phyloP scores from a whole-genome alignment of 2,888 invertebrate genomes.

The Lampropteryx suffumata region DNA sequence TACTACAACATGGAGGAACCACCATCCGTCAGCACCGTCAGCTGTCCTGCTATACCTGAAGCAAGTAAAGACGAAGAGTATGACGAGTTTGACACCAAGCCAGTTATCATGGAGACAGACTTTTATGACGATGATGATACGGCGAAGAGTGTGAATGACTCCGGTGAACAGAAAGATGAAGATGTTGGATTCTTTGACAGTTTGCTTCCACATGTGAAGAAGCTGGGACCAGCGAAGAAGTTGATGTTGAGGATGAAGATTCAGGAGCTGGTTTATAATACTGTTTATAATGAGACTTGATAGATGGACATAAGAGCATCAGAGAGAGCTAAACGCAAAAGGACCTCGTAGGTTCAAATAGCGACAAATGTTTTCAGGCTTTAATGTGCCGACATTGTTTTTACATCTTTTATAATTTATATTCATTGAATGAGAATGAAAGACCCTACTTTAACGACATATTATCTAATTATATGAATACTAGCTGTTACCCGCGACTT shows the following conservation, averaged over 20 bases:
- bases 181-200: slow-evolving; percentile 77
- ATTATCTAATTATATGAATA: too few species aligned
- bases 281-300: slow-evolving; percentile 69
- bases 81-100: slow-evolving; percentile 76
- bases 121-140: slow-evolving; percentile 74
- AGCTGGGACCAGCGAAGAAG: slow-evolving; percentile 73
- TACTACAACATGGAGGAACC: slow-evolving; percentile 56
- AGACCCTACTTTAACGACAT: too few species aligned
- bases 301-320: too few species aligned
- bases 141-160: slow-evolving; percentile 44
- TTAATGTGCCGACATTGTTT: too few species aligned
- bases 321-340: too few species aligned
- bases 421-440: too few species aligned
- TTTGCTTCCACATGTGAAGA: slow-evolving; percentile 72
- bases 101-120: slow-evolving; percentile 74
- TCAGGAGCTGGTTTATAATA: slow-evolving; percentile 75
- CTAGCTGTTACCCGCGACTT: too few species aligned
- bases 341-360: too few species aligned
- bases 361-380: too few species aligned
- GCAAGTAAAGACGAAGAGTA: slow-evolving; percentile 67
- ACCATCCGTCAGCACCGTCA: slow-evolving; percentile 12
- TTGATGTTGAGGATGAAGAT: slow-evolving; percentile 77
- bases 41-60: slow-evolving; percentile 9
- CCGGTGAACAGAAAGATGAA: slow-evolving; percentile 61
- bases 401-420: too few species aligned